Base-by-base conservation (phyloP, 2,888 invertebrate species). In the Coecobrya sp. region DNA sequence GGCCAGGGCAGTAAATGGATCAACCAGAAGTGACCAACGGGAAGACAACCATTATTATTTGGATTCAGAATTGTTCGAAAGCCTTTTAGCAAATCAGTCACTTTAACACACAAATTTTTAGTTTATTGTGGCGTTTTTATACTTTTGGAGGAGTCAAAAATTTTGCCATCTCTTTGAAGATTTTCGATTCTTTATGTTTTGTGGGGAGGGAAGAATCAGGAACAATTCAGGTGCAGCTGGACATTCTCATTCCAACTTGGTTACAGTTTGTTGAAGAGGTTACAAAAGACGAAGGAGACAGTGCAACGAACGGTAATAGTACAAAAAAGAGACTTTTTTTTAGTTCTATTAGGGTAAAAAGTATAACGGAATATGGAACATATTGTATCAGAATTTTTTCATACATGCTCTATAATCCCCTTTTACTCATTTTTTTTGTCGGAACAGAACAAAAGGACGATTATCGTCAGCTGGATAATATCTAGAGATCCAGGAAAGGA, bases 391-490 rank as follows among this genome's bases (percentile, higher is more conserved):
- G 16, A 55, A 10, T 81, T 81, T n/a, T 81, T 59, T 52, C n/a
- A 42, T 36, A 42, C 13, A 42, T 82, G 36, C 4, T 36, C 81
- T 30, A 30, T 55, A 55, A 81, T 81, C 49, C 25, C 0, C 13
- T 52, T 49, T 81, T 30, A 10, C 11, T 52, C 25, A 7, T 16
- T 62, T 62, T 62, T 52, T 52, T 52, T 25, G 0, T 52, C 76
- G 4, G 42, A 42, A 70, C 79, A 79, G 79, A 36, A 81, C 81
- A 55, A 81, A n/a, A 55, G 59, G 2, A 19, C 27, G 19, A 65
- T 65, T 25, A 79, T 79, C 79, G 62, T 82, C 82, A 82, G 82
- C 82, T 82, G 82, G 82, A 5, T 42, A 62, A 27, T 11, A 55
- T 19, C n/a, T n/a, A n/a, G n/a, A n/a, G n/a, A n/a, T n/a, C n/a